Percentiles rank a stretch among this genome's conserved stretches.
These are phyloP conservation scores for Paramormyrops kingsleyae DNA, from an alignment of 2,113 vertebrate species.

Conservation along the genomic window DNA sequence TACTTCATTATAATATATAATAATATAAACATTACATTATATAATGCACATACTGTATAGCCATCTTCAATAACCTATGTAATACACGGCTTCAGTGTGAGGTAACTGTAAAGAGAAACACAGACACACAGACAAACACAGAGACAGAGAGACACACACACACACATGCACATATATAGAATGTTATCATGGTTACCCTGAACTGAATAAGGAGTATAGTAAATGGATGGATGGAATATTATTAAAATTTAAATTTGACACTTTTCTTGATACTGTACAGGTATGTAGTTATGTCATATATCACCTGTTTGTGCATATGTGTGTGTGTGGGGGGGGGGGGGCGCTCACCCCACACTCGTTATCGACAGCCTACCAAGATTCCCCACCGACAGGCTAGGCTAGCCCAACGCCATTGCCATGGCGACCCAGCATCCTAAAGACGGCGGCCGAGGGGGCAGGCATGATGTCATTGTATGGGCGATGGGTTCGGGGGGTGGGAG, in stretches of 20 bases:
- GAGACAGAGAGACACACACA: neutral
- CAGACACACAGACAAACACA: neutral
- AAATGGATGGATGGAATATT: neutral
- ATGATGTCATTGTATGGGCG: conserved; percentile 69
- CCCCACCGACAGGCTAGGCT: conserved; percentile 56
- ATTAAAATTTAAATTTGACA: neutral
- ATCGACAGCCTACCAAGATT: conserved; percentile 54
- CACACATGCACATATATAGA: neutral
- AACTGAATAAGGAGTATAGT: neutral
- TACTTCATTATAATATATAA: neutral
- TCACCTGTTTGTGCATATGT: neutral
- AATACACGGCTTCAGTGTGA: neutral
- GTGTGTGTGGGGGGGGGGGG: neutral
- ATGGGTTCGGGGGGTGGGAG: conserved; percentile 12
- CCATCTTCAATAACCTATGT: neutral
- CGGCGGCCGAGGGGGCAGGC: conserved; percentile 36
- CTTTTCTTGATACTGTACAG: neutral
- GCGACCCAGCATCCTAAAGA: conserved; percentile 71
- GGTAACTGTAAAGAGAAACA: neutral
- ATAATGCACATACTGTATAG: neutral
- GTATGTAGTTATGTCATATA: neutral
- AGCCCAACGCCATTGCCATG: conserved; percentile 60
- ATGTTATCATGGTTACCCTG: neutral
- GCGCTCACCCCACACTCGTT: conserved; percentile 48
- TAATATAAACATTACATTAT: neutral